Conservation (phyloP, 2,797 vertebrate genomes). For the Decapterus maruadsi region DNA sequence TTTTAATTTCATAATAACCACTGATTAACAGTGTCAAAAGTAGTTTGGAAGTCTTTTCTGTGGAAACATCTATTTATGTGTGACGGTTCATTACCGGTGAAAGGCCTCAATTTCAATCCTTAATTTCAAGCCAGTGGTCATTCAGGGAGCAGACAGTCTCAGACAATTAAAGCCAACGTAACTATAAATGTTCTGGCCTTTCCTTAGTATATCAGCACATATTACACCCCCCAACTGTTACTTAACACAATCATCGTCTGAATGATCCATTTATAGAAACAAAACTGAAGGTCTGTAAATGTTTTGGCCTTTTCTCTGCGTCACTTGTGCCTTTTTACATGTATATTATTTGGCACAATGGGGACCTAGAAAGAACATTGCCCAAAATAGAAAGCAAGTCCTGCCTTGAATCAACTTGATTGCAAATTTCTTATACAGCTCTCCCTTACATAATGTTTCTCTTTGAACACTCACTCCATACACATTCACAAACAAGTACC, state of each 20-base stretch:
- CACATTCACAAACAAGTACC: not conserved
- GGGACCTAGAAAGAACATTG: constrained; percentile 19
- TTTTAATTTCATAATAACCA: constrained; percentile 23
- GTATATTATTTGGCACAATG: constrained; percentile 22
- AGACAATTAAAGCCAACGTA: constrained; percentile 38
- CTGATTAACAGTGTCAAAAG: constrained; percentile 18
- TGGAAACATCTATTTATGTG: constrained; percentile 12
- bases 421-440: constrained; percentile 25
- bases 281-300: constrained; percentile 30
- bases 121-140: not conserved
- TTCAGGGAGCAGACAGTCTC: constrained; percentile 15
- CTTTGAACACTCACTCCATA: too few relatives aligned
- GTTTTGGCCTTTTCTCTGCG: constrained; percentile 47
- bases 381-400: constrained; percentile 6
- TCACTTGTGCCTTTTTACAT: constrained; percentile 6
- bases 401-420: constrained; percentile 16
- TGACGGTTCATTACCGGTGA: constrained; percentile 18
- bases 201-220: constrained; percentile 21
- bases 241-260: constrained; percentile 18
- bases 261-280: constrained; percentile 8
- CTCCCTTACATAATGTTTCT: constrained; percentile 16
- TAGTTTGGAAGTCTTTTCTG: constrained; percentile 18
- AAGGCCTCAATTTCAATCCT: not conserved
- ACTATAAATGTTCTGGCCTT: constrained; percentile 54
- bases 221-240: not conserved